A percentile compares a stretch with the other conserved stretches of the same genome.
phyloP scores from a whole-genome alignment of 2,888 invertebrate genomes.

The Lymantria monacha region DNA sequence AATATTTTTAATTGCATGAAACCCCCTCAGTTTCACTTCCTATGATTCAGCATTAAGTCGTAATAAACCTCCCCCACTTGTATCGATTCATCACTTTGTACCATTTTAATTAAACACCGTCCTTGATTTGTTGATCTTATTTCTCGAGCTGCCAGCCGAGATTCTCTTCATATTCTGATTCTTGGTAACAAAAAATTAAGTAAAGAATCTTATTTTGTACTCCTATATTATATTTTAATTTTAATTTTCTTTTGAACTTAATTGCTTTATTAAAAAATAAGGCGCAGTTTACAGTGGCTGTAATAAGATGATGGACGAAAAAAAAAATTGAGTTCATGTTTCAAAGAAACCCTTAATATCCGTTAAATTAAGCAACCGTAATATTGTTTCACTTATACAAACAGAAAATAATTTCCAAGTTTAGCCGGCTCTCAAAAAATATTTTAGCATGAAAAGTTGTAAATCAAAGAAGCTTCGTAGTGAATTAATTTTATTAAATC shows the following conservation, averaged over 20 bases:
- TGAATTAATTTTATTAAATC: conserved; percentile 33
- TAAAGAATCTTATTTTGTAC: background rate
- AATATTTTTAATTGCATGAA: too few species aligned
- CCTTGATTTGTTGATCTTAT: too few species aligned
- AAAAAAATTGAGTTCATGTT: background rate
- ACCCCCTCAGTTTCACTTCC: too few species aligned
- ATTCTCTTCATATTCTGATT: background rate
- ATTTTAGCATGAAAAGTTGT: conserved; percentile 18
- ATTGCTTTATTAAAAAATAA: background rate
- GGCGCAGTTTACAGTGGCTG: background rate
- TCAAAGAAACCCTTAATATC: conserved; percentile 13
- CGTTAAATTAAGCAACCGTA: conserved; percentile 20
- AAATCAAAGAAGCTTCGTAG: conserved; percentile 27
- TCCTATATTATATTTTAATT: background rate
- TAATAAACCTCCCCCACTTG: too few species aligned
- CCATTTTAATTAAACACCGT: too few species aligned
- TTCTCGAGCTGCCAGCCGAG: too few species aligned
- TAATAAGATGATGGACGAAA: background rate
- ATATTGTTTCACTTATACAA: conserved; percentile 17
- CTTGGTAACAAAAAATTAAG: background rate
- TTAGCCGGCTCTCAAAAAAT: conserved; percentile 17
- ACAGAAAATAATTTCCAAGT: conserved; percentile 11
- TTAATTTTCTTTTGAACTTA: background rate
- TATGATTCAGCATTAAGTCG: too few species aligned
- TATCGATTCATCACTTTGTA: too few species aligned